These are phyloP conservation scores for Pseudochaenichthys georgianus DNA, from an alignment of 2,797 vertebrate genomes.

Conservation along the genomic window DNA sequence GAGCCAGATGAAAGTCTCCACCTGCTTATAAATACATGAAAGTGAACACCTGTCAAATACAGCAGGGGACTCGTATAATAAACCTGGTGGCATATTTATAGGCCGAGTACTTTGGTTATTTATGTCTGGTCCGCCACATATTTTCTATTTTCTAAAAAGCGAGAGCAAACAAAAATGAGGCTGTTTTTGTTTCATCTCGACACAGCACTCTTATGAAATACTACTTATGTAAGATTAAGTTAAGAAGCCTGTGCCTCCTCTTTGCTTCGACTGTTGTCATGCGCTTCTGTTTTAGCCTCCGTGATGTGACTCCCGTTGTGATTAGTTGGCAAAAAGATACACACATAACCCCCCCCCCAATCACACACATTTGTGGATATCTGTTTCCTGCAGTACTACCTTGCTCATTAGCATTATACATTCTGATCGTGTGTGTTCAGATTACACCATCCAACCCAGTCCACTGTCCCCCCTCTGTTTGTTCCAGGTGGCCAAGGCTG, in stretches of 20 bases:
- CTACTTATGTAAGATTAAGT: not conserved
- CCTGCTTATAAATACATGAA: constrained; percentile 26
- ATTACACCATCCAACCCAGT: constrained; percentile 5
- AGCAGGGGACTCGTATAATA: constrained; percentile 21
- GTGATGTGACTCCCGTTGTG: not conserved
- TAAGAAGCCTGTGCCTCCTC: not conserved
- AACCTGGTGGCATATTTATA: constrained; percentile 26
- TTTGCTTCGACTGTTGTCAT: constrained; percentile 4
- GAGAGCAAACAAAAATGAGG: not conserved
- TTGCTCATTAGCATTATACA: constrained; percentile 54
- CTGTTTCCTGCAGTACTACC: constrained; percentile 38
- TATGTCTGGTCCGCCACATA: constrained; percentile 10
- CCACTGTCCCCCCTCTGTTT: constrained; percentile 29
- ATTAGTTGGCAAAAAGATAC: too few species aligned
- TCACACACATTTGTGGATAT: constrained; percentile 11
- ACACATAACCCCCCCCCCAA: not conserved
- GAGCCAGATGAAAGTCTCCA: constrained; percentile 2
- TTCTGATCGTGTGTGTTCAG: constrained; percentile 8
- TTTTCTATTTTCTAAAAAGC: constrained; percentile 7
- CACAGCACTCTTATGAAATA: too few species aligned
- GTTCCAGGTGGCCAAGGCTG: constrained; percentile 95
- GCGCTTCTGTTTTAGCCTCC: constrained; percentile 14
- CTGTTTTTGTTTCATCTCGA: too few species aligned
- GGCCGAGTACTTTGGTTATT: constrained; percentile 33
- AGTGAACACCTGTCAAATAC: constrained; percentile 41